Evolutionary conservation across 2,797 vertebrate species (phyloP).

Genomic region (Pseudochirops corinnae): DNA sequence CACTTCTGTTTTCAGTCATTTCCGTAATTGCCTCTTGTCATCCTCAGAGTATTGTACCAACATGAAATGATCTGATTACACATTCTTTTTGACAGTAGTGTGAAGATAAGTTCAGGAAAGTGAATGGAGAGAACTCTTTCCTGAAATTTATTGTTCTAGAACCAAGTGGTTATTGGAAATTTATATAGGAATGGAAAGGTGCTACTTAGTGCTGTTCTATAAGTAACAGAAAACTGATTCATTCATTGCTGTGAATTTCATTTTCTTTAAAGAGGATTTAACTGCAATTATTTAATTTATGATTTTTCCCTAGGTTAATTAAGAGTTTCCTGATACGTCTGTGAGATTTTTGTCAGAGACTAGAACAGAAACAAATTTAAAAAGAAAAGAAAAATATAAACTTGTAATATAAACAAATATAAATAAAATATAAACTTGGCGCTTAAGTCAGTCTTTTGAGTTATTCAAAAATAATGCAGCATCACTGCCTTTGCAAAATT

Average conservation of each 20-base stretch:
- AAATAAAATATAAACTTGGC: neutral
- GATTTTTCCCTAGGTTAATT: neutral
- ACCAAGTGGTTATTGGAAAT: conserved; percentile 40
- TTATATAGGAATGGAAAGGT: conserved; percentile 54
- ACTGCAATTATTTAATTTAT: conserved; percentile 24
- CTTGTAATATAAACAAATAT: neutral
- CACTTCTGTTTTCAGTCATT: conserved; percentile 27
- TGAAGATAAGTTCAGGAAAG: conserved; percentile 20
- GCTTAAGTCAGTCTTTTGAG: conserved; percentile 23
- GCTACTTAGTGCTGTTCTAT: conserved; percentile 17
- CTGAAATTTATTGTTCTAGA: conserved; percentile 55
- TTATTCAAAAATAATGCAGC: conserved; percentile 8
- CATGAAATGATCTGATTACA: conserved; percentile 67
- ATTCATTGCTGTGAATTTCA: neutral
- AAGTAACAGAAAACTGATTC: conserved; percentile 37
- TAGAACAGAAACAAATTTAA: neutral
- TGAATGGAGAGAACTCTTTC: conserved; percentile 52
- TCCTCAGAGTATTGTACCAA: conserved; percentile 66
- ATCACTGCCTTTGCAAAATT: conserved; percentile 9
- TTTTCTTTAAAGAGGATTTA: conserved; percentile 21
- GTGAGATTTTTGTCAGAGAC: conserved; percentile 8
- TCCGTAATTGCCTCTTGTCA: conserved; percentile 63
- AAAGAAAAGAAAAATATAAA: neutral
- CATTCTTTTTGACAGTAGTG: conserved; percentile 60
- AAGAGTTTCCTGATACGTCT: conserved; percentile 3